Base-by-base conservation (phyloP, 2,888 invertebrate genomes). In the Lutraria lutraria region DNA sequence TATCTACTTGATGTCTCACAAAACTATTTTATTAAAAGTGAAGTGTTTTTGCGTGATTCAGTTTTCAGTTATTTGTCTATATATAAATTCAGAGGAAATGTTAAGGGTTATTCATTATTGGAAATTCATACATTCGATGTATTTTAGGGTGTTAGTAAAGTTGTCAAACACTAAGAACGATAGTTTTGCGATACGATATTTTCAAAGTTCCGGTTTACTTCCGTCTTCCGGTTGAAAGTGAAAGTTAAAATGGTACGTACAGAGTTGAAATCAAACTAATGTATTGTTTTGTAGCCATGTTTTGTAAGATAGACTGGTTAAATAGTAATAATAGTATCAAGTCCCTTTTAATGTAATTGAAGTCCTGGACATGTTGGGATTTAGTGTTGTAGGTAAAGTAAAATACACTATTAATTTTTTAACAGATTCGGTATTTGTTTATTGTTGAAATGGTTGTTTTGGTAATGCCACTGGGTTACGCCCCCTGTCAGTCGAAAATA, bases 201-300 rank as follows among this genome's bases (percentile, higher is more conserved):
- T 72, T 34, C 31, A 6, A 19, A 79, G 81, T 89, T 89, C 89
- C 86, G 86, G 85, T 83, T 79, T 86, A 89, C 86, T 89, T 89
- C 89, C 89, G 82, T 34, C 83, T 86, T 86, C 83, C 76, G 88
- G 63, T 81, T n/a, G 43, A 86, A 86, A 89, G 34, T 83, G 86
- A 89, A 89, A 89, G 86, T 89, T 83, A 80, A 86, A 86, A 86
- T 86, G 86, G 86, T 86, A 72, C 29, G 25, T 16, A n/a, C 25
- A 12, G 54, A 13, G 83, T 0, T 25, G n/a, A 2, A 10, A 43
- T 83, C 15, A n/a, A 8, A 43, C 8, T 43, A 43, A 43, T 4
- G 0, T 43, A 21, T 79, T 79, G 10, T 79, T 68, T 68, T n/a
- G n/a, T 56, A 25, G 25, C n/a, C 63, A 25, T n/a, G n/a, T n/a